Percentiles rank a stretch among this genome's conserved stretches.
Conservation (phyloP, 2,888 invertebrate genomes). For the Pseudanteris insignis region DNA sequence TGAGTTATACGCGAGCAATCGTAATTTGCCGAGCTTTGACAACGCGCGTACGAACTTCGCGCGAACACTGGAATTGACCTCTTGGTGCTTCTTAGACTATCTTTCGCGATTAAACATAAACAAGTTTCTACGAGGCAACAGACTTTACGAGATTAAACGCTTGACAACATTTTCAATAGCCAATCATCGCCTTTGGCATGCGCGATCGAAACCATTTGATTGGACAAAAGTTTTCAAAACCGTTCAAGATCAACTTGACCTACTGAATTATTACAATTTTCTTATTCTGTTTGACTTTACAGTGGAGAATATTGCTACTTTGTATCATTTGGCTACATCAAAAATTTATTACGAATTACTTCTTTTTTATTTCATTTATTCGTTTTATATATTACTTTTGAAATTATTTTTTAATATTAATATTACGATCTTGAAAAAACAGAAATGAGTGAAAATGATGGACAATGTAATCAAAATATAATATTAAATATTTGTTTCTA, state of each 20-base stretch:
- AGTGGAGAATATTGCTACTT: too few species aligned
- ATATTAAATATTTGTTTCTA: too few species aligned
- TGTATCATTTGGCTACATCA: too few species aligned
- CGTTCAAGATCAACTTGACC: too few species aligned
- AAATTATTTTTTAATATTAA: too few species aligned
- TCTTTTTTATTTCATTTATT: too few species aligned
- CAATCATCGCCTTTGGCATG: constrained; percentile 11
- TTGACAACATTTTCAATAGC: constrained; percentile 21
- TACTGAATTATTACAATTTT: background rate
- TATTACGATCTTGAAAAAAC: too few species aligned
- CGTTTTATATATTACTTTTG: too few species aligned
- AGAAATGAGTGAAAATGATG: too few species aligned
- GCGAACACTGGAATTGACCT: too few species aligned
- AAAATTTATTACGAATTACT: too few species aligned
- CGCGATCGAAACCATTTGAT: constrained; percentile 1
- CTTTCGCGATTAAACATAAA: constrained; percentile 13
- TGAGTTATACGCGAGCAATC: constrained; percentile 54
- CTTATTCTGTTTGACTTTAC: background rate
- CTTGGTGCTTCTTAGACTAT: constrained; percentile 22
- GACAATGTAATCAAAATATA: too few species aligned
- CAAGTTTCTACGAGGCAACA: constrained; percentile 11
- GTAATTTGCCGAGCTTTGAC: constrained; percentile 37
- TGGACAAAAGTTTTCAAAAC: constrained; percentile 1
- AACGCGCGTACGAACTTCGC: constrained; percentile 20
- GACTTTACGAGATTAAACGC: constrained; percentile 18